A percentile compares a stretch with the other conserved stretches of the same genome.
Evolutionary conservation across 2,888 invertebrate species (phyloP).

Genomic region (Apotomis turbidana): DNA sequence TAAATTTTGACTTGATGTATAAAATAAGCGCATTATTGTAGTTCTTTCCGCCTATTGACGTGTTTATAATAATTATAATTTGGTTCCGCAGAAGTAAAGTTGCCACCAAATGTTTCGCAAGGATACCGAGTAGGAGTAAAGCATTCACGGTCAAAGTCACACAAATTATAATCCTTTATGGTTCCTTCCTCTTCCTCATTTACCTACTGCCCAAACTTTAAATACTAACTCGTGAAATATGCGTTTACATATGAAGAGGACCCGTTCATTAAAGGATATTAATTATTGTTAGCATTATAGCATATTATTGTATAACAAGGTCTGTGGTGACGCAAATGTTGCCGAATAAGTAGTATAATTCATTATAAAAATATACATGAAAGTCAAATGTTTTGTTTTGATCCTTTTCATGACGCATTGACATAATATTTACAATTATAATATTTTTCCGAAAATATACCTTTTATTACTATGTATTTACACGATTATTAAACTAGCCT

Average conservation of each 20-base stretch:
- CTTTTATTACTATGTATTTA: no score
- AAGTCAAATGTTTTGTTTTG: constrained; percentile 1
- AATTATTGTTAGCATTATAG: not conserved
- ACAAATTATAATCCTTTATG: constrained; percentile 10
- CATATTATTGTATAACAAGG: not conserved
- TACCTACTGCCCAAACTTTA: not conserved
- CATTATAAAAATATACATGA: not conserved
- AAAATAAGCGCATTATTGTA: not conserved
- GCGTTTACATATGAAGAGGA: not conserved
- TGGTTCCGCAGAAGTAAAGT: not conserved
- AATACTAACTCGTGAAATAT: no score
- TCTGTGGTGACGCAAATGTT: constrained; percentile 16
- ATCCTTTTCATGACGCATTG: not conserved
- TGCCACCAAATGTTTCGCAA: constrained; percentile 6
- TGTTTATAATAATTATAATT: not conserved
- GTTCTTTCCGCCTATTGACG: not conserved
- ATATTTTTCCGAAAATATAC: constrained; percentile 7
- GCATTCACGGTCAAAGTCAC: constrained; percentile 25
- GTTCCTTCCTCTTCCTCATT: constrained; percentile 34
- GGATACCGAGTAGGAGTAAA: constrained; percentile 19
- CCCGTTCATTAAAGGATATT: constrained; percentile 4
- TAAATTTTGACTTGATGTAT: no score
- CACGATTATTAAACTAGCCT: no score
- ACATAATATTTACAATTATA: not conserved
- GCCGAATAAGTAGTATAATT: constrained; percentile 14